Evolutionary conservation across 2,888 invertebrate genomes (phyloP), one percentile per base, ranked within the genome.

Genomic region (Brassicogethes aeneus): DNA sequence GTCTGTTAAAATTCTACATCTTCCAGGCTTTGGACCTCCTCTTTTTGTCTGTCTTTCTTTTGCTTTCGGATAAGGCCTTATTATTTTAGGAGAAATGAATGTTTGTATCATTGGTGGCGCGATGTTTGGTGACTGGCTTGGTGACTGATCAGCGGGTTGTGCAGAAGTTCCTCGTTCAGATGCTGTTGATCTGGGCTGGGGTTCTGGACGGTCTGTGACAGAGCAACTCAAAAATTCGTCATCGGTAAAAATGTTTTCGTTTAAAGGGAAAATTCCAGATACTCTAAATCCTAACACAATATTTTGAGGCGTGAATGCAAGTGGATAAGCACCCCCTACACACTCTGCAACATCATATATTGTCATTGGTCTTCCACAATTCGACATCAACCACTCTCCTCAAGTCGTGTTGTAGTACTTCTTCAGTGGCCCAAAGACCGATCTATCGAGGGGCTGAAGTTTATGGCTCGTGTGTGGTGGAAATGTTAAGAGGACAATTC

Each of bases 351-450:
- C 29, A 32, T 53, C 44, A 23, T 36, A n/a, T n/a, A n/a, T n/a
- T n/a, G n/a, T n/a, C n/a, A n/a, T n/a, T n/a, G n/a, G n/a, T n/a
- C n/a, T n/a, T 23, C 46, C 50, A 17, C 47, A 46, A 36, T 51
- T 36, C 17, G 41, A 33, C 15, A 37, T 14, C 39, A 48, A 45
- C 46, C 42, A 52, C 16, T 48, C 43, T 38, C 36, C 43, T 3
- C 39, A 36, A 30, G 50, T 46, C 13, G 36, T 36, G 42, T 47
- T 48, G 37, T 47, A 54, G 29, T 42, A 45, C 7, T 34, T 39
- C 37, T 57, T 56, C 13, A 53, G 41, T 10, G 55, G 52, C 14
- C 50, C 48, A 47, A 54, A 55, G 3, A 53, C 46, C 13, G 44
- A 44, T 16, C 42, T 45, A 40, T 54, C 49, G 2, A 50, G 42